These are phyloP conservation scores for Wiebesia pumilae DNA, from an alignment of 1,140 invertebrate genomes.

Conservation along the genomic window DNA sequence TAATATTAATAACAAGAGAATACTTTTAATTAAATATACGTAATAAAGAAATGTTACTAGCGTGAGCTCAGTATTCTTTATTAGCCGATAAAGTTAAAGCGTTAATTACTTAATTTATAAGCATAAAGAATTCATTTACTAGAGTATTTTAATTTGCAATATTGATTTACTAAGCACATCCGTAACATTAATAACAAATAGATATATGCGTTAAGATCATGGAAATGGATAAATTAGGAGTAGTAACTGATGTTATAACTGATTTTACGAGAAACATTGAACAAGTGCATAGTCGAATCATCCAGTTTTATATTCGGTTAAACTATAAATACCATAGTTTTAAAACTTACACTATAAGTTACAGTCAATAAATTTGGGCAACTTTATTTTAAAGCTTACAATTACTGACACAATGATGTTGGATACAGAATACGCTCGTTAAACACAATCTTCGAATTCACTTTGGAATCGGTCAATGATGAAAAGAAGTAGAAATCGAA, in stretches of 20 bases:
- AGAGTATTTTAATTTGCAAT: no score
- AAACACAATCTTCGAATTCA: no score
- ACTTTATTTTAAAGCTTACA: background rate
- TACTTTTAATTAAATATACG: background rate
- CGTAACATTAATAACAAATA: background rate
- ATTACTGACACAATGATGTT: background rate
- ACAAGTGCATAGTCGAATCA: background rate
- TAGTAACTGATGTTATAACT: background rate
- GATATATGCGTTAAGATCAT: background rate
- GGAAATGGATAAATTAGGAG: background rate
- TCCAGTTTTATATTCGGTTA: background rate
- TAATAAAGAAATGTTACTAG: background rate
- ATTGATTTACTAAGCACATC: background rate
- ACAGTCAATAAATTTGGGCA: background rate
- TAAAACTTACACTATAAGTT: background rate
- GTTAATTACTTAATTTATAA: background rate
- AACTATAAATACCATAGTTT: no score
- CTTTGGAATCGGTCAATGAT: no score
- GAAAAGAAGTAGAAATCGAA: no score
- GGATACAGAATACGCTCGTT: background rate
- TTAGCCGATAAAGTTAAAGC: background rate
- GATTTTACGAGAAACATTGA: slow-evolving; percentile 21
- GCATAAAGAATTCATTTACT: no score
- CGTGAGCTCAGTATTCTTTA: background rate
- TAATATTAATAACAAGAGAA: background rate